These are phyloP conservation scores for Hypanus sabinus DNA, from an alignment of 2,113 vertebrate genomes.

Conservation along the genomic window DNA sequence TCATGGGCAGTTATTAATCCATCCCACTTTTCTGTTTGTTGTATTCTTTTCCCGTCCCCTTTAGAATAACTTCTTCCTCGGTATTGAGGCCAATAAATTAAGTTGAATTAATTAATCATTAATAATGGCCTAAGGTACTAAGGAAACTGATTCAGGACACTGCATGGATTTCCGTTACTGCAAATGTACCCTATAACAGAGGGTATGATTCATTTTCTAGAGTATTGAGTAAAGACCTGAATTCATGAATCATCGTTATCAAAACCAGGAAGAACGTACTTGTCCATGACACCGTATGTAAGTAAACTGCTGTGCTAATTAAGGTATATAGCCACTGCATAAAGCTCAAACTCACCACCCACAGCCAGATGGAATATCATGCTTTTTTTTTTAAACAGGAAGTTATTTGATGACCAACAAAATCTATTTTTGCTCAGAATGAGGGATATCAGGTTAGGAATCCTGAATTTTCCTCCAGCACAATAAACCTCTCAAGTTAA, in stretches of 20 bases:
- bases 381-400: background rate
- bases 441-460: background rate
- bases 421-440: background rate
- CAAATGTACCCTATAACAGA: background rate
- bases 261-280: too few species aligned
- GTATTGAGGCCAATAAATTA: background rate
- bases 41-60: too few species aligned
- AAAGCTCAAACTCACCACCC: background rate
- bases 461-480: background rate
- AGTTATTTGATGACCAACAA: background rate
- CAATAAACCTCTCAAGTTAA: too few species aligned
- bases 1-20: too few species aligned
- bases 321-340: background rate
- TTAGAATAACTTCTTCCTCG: too few species aligned
- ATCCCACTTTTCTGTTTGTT: too few species aligned
- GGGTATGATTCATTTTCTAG: background rate
- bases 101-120: background rate
- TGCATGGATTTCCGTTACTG: background rate
- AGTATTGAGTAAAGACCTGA: too few species aligned
- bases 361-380: background rate
- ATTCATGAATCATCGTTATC: too few species aligned
- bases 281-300: too few species aligned
- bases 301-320: background rate
- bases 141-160: background rate
- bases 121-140: background rate